A percentile compares a stretch with the other conserved stretches of the same genome.
Conservation (phyloP, 2,888 invertebrate species). For the Hemistola chrysoprasaria region DNA sequence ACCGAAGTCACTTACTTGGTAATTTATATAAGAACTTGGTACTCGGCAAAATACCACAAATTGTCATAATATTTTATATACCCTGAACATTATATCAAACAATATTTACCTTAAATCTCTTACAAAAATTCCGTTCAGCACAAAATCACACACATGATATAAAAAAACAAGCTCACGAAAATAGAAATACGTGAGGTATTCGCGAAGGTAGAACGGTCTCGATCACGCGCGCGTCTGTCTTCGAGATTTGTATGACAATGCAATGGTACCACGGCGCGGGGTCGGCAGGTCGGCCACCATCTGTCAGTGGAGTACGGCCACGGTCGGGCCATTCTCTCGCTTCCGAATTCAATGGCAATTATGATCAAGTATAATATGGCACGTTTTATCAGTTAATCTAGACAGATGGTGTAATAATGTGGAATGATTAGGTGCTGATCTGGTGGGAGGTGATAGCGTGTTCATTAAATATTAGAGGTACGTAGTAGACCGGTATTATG, state of each 20-base stretch:
- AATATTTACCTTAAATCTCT: too few species aligned
- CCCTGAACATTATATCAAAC: too few species aligned
- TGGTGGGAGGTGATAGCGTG: conserved; percentile 1
- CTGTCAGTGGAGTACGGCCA: conserved; percentile 69
- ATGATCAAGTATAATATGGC: too few species aligned
- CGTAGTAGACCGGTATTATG: too few species aligned
- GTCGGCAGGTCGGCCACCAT: conserved; percentile 58
- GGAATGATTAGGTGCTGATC: conserved; percentile 9
- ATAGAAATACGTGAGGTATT: not conserved
- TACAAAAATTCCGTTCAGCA: too few species aligned
- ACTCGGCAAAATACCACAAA: too few species aligned
- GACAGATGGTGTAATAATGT: conserved; percentile 12
- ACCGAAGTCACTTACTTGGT: too few species aligned
- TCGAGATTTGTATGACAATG: conserved; percentile 30
- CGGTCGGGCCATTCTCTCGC: conserved; percentile 69
- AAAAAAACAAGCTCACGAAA: too few species aligned
- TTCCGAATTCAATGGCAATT: conserved; percentile 23
- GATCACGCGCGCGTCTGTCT: conserved; percentile 15
- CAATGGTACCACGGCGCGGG: conserved; percentile 34
- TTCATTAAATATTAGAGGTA: too few species aligned
- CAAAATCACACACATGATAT: too few species aligned
- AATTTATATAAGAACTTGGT: too few species aligned
- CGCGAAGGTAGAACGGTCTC: not conserved
- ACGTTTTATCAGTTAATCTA: conserved; percentile 23
- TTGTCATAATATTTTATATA: too few species aligned